Evolutionary conservation across 2,113 vertebrate genomes (phyloP).

Genomic region (Hiodon alosoides): DNA sequence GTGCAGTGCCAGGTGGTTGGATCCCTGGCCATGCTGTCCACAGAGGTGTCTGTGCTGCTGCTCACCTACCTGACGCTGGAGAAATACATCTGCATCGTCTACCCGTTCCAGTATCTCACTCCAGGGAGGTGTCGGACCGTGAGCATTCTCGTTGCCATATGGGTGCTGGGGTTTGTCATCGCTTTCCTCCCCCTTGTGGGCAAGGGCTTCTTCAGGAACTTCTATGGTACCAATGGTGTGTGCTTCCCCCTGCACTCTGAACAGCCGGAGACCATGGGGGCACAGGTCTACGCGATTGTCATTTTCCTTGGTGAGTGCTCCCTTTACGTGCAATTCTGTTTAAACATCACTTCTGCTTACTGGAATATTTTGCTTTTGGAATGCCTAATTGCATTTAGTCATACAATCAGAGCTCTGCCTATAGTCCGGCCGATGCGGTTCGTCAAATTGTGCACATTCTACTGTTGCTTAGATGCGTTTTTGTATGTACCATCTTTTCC

Average conservation of each 20-base stretch:
- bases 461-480: neutral
- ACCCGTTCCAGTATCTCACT: slow-evolving; percentile 88
- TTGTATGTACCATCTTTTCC: slow-evolving; percentile 21
- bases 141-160: slow-evolving; percentile 79
- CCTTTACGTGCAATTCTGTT: neutral
- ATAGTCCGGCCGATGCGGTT: too few relatives aligned
- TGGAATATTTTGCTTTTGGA: neutral
- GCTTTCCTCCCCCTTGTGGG: slow-evolving; percentile 83
- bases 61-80: slow-evolving; percentile 93
- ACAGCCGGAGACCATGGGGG: slow-evolving; percentile 78
- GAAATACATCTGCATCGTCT: slow-evolving; percentile 96
- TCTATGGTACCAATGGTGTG: slow-evolving; percentile 91
- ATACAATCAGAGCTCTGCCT: too few relatives aligned
- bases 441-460: too few relatives aligned
- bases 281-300: slow-evolving; percentile 86
- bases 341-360: neutral
- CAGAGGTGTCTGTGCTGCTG: slow-evolving; percentile 92
- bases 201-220: slow-evolving; percentile 86
- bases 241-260: slow-evolving; percentile 95
- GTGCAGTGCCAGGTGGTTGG: slow-evolving; percentile 85
- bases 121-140: slow-evolving; percentile 81
- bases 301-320: slow-evolving; percentile 86
- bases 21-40: slow-evolving; percentile 91
- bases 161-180: slow-evolving; percentile 81
- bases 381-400: too few relatives aligned